These are phyloP conservation scores for Jacana jacana DNA, from an alignment of 2,113 vertebrate species.

Conservation along the genomic window DNA sequence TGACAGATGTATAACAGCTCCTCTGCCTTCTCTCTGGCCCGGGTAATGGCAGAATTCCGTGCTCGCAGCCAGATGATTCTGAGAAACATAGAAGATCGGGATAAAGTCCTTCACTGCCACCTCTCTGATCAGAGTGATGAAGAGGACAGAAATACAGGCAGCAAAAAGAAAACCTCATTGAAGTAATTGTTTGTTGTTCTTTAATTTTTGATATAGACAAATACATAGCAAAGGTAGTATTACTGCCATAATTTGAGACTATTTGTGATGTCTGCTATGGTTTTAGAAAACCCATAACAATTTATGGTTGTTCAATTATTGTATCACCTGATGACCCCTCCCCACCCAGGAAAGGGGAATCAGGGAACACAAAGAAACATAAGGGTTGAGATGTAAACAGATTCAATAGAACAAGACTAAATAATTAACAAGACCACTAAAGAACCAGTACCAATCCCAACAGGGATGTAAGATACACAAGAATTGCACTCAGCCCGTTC, in stretches of 20 bases:
- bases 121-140: conserved; percentile 74
- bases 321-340: too few species aligned
- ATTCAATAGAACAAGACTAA: too few species aligned
- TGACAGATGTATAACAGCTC: conserved; percentile 81
- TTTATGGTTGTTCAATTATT: too few species aligned
- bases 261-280: too few species aligned
- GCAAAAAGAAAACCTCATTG: conserved; percentile 51
- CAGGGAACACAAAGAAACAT: too few species aligned
- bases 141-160: conserved; percentile 54
- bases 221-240: background rate
- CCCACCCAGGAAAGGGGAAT: too few species aligned
- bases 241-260: background rate
- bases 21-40: conserved; percentile 76
- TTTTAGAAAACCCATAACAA: too few species aligned
- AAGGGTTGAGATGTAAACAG: too few species aligned
- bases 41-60: conserved; percentile 84
- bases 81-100: conserved; percentile 83
- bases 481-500: too few species aligned
- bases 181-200: conserved; percentile 61
- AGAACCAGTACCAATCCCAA: too few species aligned
- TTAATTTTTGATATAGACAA: background rate
- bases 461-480: too few species aligned
- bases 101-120: conserved; percentile 80
- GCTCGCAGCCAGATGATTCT: conserved; percentile 81
- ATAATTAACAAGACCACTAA: too few species aligned